Percentiles rank a stretch among this genome's conserved stretches.
Conservation (phyloP, 2,113 vertebrate genomes). For the Motacilla alba region DNA sequence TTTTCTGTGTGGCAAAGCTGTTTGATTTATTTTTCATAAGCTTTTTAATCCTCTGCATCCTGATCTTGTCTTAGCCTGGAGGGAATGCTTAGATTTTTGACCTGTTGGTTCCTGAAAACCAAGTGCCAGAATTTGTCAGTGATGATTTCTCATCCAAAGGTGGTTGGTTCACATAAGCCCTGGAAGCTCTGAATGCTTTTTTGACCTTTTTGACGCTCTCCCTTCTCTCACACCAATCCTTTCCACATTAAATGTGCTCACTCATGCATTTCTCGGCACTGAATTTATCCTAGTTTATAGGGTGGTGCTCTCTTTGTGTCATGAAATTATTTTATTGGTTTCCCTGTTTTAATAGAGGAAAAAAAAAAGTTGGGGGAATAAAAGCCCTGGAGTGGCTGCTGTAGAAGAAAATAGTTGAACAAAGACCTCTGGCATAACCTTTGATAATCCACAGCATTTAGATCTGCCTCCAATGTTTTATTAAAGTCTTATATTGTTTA, state of each 20-base stretch:
- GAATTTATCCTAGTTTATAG: not conserved
- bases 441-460: not conserved
- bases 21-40: not conserved
- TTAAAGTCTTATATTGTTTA: conserved; percentile 41
- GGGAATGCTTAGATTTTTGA: conserved; percentile 10
- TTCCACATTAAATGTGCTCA: not conserved
- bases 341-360: not conserved
- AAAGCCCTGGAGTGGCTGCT: not conserved
- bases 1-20: not conserved
- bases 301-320: not conserved
- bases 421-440: not conserved
- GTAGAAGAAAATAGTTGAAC: not conserved
- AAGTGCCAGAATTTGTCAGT: not conserved
- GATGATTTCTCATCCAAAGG: not conserved
- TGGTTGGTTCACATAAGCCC: not conserved
- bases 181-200: not conserved
- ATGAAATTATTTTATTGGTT: not conserved
- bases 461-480: conserved; percentile 5
- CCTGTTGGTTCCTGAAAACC: conserved; percentile 10
- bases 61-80: conserved; percentile 38
- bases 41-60: conserved; percentile 45
- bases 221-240: not conserved
- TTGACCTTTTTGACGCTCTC: not conserved
- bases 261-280: not conserved
- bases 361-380: not conserved